A percentile compares a stretch with the other conserved stretches of the same genome.
phyloP scores from a whole-genome alignment of 2,888 invertebrate species.

The Hipparchia sbordonii region DNA sequence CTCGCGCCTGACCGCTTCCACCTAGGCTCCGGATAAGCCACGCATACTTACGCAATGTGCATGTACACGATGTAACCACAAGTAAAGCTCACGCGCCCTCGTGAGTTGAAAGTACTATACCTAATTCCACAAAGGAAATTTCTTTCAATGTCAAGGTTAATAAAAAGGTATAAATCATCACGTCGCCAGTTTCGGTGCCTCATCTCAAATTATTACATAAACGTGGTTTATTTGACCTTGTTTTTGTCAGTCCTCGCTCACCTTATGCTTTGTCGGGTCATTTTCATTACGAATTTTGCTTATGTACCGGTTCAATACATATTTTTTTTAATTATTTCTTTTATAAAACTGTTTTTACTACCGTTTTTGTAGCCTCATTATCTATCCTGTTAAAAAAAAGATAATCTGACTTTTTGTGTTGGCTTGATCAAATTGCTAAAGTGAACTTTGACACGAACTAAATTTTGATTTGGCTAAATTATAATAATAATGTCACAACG shows the following conservation, averaged over 20 bases:
- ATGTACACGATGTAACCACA: too few relatives aligned
- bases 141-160: slow-evolving; percentile 55
- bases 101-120: too few relatives aligned
- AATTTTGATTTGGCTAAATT: too few relatives aligned
- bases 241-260: slow-evolving; percentile 48
- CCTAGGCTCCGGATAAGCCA: too few relatives aligned
- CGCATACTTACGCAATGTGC: too few relatives aligned
- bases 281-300: slow-evolving; percentile 41
- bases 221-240: slow-evolving; percentile 55
- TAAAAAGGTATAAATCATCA: slow-evolving; percentile 44
- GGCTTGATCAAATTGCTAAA: too few relatives aligned
- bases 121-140: neutral
- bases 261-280: slow-evolving; percentile 47
- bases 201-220: slow-evolving; percentile 60
- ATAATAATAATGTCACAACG: too few relatives aligned
- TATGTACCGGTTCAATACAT: slow-evolving; percentile 16
- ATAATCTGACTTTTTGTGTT: neutral
- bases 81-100: too few relatives aligned
- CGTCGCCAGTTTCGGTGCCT: slow-evolving; percentile 40
- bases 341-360: slow-evolving; percentile 2
- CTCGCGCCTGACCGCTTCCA: too few relatives aligned
- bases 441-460: too few relatives aligned
- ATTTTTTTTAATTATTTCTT: neutral
- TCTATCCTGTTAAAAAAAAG: neutral
- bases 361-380: neutral